phyloP scores from a whole-genome alignment of 2,113 vertebrate species.

The pig (Sus scrofa) region DNA sequence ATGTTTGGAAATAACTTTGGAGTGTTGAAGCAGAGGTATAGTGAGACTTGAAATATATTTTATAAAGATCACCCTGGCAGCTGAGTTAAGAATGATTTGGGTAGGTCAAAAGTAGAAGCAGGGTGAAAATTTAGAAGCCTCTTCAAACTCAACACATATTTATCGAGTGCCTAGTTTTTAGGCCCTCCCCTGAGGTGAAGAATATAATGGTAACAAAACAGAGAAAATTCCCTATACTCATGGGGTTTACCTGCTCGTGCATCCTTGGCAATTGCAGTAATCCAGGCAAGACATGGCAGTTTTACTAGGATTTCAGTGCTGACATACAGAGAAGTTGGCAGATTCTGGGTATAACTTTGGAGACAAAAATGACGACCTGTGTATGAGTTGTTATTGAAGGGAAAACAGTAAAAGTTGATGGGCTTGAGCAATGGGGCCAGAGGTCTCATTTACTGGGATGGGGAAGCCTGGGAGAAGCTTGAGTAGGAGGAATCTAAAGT shows the following conservation, averaged over 20 bases:
- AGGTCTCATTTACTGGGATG: neutral
- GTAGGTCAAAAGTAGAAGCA: neutral
- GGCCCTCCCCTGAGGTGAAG: neutral
- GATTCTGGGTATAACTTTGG: neutral
- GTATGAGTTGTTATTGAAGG: neutral
- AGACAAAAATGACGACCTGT: neutral
- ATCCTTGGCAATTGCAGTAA: neutral
- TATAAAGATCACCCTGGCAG: neutral
- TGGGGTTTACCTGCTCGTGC: neutral
- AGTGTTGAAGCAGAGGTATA: neutral
- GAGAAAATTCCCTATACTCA: neutral
- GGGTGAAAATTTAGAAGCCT: neutral
- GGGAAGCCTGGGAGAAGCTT: neutral
- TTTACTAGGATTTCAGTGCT: neutral
- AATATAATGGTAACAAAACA: neutral
- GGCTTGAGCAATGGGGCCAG: neutral
- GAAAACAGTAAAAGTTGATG: neutral
- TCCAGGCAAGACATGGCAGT: neutral
- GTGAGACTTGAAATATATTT: neutral
- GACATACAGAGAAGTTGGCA: neutral
- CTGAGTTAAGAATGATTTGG: neutral
- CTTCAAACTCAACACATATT: neutral
- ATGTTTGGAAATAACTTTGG: neutral
- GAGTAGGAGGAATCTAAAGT: neutral
- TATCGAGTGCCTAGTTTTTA: fast-evolving